These are phyloP conservation scores for Leuciscus waleckii DNA, from an alignment of 2,797 vertebrate species.

Conservation along the genomic window DNA sequence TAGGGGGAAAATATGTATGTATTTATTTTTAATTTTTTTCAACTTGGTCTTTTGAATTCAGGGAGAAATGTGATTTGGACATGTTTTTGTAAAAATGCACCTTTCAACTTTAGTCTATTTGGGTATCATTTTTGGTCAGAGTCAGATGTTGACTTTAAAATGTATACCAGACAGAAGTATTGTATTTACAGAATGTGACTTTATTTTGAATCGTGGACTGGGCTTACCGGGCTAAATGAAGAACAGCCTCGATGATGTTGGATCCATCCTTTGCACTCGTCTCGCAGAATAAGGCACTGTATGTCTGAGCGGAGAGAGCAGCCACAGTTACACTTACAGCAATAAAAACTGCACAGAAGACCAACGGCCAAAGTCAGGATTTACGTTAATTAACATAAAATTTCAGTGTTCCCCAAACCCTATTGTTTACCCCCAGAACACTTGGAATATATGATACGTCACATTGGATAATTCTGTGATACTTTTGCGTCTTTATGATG, in stretches of 20 bases:
- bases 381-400: not conserved
- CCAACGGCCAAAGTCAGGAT: not conserved
- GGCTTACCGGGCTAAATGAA: slow-evolving; percentile 93
- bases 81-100: not conserved
- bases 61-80: too few relatives aligned
- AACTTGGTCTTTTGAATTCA: too few relatives aligned
- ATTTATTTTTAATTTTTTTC: too few relatives aligned
- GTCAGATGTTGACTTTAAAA: not conserved
- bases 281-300: slow-evolving; percentile 78
- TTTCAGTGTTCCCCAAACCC: not conserved
- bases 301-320: slow-evolving; percentile 72
- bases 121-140: not conserved
- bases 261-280: slow-evolving; percentile 90
- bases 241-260: slow-evolving; percentile 92
- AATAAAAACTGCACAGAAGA: not conserved
- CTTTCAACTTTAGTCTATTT: not conserved
- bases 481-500: not conserved
- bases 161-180: not conserved
- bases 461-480: too few relatives aligned
- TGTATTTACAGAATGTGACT: not conserved
- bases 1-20: too few relatives aligned
- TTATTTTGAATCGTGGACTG: not conserved
- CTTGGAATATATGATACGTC: not conserved
- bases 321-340: slow-evolving; percentile 8
- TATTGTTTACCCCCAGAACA: not conserved